Base-by-base conservation (phyloP, 2,113 vertebrate genomes). In the Strix uralensis region DNA sequence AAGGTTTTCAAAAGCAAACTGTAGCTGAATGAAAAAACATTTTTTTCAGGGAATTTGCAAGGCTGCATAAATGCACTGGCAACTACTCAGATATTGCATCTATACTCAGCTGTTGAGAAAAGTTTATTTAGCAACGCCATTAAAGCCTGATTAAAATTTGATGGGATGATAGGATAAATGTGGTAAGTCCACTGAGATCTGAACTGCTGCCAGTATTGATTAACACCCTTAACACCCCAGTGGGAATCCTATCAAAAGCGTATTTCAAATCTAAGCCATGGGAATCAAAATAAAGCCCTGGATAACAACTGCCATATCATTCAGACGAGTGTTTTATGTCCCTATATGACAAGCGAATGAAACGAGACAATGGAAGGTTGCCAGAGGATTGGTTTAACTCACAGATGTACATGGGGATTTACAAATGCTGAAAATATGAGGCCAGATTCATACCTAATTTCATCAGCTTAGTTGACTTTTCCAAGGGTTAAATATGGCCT, bases 101-200 rank as follows among this genome's bases (percentile, higher is more conserved):
- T 92, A 21, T 67, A 65, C 80, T 92, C 88, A 71, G 74, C 73
- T 91, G 66, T 79, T 91, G 79, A 91, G 65, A 59, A 88, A 94
- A 96, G 67, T 92, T 97, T 92, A 86, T 95, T 94, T 97, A 91
- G 95, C 57, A 97, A 92, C 96, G 67, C 73, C 49, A 85, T 96
- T 96, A 94, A 88, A 83, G 67, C 55, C 92, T 91, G 89, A 94
- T 97, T 97, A 95, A 92, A 97, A 93, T 97, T 96, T 97, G 90
- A 94, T 97, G 85, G 46, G 25, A 72, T 92, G 66, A 90, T 89
- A 75, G 72, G 54, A 94, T 96, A 90, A 87, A 91, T 73, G 90
- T 72, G 57, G 40, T 61, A 72, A 89, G 90, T 63, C 93, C 82
- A 87, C 55, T 62, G 91, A 59, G 75, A 61, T 85, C 81, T 96